A percentile compares a stretch with the other conserved stretches of the same genome.
phyloP scores from a whole-genome alignment of 2,797 vertebrate species.

The Sarcophilus harrisii region DNA sequence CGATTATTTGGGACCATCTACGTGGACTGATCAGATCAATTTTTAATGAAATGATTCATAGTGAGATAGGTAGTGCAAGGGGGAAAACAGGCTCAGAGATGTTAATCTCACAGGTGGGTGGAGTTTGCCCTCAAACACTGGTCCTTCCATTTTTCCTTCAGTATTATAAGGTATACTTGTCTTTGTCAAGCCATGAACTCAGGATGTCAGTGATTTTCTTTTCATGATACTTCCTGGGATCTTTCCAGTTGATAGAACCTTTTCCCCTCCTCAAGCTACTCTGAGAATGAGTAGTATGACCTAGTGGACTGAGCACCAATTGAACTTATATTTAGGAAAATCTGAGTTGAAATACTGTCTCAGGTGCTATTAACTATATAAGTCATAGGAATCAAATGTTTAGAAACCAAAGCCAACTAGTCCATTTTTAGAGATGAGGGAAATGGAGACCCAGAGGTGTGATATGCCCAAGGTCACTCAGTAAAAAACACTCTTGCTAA shows the following conservation, averaged over 20 bases:
- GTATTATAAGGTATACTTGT: neutral
- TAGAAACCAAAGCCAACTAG: neutral
- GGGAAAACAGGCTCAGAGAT: neutral
- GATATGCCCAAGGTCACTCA: no score
- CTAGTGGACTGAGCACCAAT: neutral
- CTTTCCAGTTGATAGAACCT: neutral
- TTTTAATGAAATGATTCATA: conserved; percentile 6
- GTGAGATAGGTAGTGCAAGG: neutral
- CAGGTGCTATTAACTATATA: neutral
- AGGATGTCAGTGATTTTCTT: neutral
- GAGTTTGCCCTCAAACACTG: neutral
- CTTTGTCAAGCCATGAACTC: neutral
- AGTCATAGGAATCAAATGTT: neutral
- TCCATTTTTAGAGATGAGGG: no score
- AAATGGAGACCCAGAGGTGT: no score
- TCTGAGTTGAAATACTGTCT: neutral
- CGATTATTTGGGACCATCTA: neutral
- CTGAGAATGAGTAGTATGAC: neutral
- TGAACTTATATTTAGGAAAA: neutral
- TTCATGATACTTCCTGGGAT: neutral
- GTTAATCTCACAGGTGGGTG: neutral
- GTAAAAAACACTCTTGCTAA: no score
- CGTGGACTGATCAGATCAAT: neutral
- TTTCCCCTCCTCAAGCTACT: neutral
- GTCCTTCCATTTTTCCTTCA: neutral